Percentiles rank a stretch among this genome's conserved stretches.
phyloP scores from a whole-genome alignment of 2,888 invertebrate genomes.

The Ariolimax columbianus region DNA sequence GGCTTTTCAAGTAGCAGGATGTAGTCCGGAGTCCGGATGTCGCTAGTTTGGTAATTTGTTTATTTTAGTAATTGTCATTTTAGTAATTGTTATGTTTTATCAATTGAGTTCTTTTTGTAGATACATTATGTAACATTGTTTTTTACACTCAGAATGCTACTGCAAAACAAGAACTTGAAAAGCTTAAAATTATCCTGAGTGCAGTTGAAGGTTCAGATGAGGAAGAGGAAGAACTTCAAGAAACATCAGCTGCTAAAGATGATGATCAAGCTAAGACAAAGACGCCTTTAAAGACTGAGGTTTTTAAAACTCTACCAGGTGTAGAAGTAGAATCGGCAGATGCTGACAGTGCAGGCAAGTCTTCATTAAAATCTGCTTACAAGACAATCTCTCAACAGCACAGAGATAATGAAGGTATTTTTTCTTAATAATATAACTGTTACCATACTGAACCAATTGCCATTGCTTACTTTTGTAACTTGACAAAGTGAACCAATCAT shows the following conservation, averaged over 20 bases:
- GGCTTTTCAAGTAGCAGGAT: no score
- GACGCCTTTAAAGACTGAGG: neutral
- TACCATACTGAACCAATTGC: no score
- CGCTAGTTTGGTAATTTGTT: neutral
- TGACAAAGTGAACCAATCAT: no score
- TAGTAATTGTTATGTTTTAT: no score
- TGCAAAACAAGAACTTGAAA: constrained; percentile 70
- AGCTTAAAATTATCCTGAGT: constrained; percentile 70
- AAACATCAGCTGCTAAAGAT: neutral
- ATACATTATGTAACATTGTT: neutral
- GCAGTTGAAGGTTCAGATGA: constrained; percentile 66
- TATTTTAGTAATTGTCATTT: neutral
- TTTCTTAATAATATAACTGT: neutral
- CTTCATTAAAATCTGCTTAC: constrained; percentile 24
- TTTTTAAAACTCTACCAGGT: neutral
- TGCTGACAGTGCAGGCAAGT: neutral
- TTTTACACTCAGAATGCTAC: constrained; percentile 65
- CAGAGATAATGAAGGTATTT: constrained; percentile 49
- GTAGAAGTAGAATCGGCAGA: constrained; percentile 2
- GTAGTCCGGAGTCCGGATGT: no score
- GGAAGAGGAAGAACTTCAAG: constrained; percentile 44
- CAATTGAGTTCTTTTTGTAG: neutral
- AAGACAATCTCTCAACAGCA: constrained; percentile 16
- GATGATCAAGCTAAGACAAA: neutral
- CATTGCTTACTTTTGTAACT: no score